Evolutionary conservation across 2,888 invertebrate genomes (phyloP), one percentile per base, ranked within the genome.

Genomic region (Cabera pusaria): DNA sequence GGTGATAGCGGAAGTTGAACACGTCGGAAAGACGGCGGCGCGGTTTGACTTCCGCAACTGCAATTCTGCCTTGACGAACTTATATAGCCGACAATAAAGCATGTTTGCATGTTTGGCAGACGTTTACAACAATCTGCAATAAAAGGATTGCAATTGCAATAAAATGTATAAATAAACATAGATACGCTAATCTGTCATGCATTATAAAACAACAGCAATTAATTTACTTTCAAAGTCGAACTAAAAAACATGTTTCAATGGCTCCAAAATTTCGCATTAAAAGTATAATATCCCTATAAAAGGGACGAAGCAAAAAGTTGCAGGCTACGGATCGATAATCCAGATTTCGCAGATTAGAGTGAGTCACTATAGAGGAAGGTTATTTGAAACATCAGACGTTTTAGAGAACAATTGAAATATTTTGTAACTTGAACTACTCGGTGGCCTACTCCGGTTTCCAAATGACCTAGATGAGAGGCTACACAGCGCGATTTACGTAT

Each of bases 1-100:
- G 77, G 78, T 52, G 66, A 77, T 72, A 60, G 60, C 77, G 81
- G 81, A 81, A 78, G 44, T 47, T 47, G 43, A 53, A 54, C 49
- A 49, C 59, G 45, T 52, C 64, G 61, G 66, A 64, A 63, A 53
- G 42, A 36, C 39, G n/a, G n/a, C n/a, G 46, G 53, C 56, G 45
- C 55, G 56, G 56, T 58, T 46, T 62, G 53, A 59, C 64, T 66
- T 71, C 63, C 63, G 56, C 53, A 44, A 26, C 41, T 47, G 53
- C 52, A 54, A 45, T 22, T 39, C 24, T 28, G 5, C 40, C 36
- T 45, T 45, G 44, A 33, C 39, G 35, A 19, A 14, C 29, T 31
- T 1, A 14, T 23, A 31, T 14, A 31, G 35, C n/a, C 18, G n/a
- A 18, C 35, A 41, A 29, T 31, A 36, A 36, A 23, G 26, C 25